Evolutionary conservation across 1,140 invertebrate genomes (phyloP).

Genomic region (Chelonus insularis): DNA sequence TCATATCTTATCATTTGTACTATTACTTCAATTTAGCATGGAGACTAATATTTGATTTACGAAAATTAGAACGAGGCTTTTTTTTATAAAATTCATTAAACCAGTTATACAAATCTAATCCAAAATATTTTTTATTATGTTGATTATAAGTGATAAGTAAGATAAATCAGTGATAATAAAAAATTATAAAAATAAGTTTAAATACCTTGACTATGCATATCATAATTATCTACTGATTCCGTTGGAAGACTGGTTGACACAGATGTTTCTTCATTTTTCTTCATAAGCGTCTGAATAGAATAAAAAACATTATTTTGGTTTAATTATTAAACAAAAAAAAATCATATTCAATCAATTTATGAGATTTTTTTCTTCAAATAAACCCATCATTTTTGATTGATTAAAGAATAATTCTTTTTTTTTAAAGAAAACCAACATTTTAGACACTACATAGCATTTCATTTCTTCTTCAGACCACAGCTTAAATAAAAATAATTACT

Average conservation of each 20-base stretch:
- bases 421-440: no score
- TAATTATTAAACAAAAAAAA: not conserved
- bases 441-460: no score
- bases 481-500: no score
- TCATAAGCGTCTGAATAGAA: constrained; percentile 46
- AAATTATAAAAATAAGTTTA: constrained; percentile 2
- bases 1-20: constrained; percentile 46
- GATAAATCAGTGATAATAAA: not conserved
- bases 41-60: not conserved
- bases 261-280: constrained; percentile 48
- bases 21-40: constrained; percentile 14
- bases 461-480: no score
- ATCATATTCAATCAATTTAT: not conserved
- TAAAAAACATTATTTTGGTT: constrained; percentile 18
- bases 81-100: not conserved
- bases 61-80: not conserved
- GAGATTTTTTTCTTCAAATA: no score
- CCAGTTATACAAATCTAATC: not conserved
- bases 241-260: constrained; percentile 32
- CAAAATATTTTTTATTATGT: not conserved
- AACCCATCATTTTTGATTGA: no score
- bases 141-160: no score
- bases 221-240: constrained; percentile 50
- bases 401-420: no score
- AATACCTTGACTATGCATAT: constrained; percentile 54